These are phyloP conservation scores for Synergus umbraculus DNA, from an alignment of 2,888 invertebrate genomes.

Conservation along the genomic window DNA sequence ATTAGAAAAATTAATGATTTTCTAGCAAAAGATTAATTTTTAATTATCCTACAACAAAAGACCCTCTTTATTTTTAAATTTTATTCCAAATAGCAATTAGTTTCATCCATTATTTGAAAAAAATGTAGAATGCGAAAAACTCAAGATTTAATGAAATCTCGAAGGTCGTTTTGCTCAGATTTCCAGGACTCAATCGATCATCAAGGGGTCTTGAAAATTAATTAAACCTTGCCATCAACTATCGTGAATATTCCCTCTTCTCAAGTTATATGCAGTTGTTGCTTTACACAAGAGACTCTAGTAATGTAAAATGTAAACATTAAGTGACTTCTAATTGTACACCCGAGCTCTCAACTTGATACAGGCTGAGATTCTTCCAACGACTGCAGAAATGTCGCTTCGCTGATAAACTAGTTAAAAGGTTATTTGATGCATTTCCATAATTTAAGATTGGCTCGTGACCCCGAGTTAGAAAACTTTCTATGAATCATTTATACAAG, in stretches of 20 bases:
- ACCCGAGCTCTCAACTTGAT: constrained; percentile 1
- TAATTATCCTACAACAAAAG: background rate
- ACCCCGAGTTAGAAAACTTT: background rate
- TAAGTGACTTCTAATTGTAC: constrained; percentile 36
- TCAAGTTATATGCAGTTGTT: background rate
- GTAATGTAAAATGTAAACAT: constrained; percentile 23
- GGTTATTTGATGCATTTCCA: constrained; percentile 28
- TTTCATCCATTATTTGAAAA: background rate
- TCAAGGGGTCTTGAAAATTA: constrained; percentile 21
- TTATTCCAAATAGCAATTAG: background rate
- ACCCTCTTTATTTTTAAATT: background rate
- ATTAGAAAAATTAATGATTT: background rate
- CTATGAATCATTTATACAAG: background rate
- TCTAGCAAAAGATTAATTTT: background rate
- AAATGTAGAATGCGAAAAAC: constrained; percentile 5
- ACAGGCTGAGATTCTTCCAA: background rate
- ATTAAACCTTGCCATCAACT: constrained; percentile 6
- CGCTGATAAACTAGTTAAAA: constrained; percentile 24
- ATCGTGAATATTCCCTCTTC: constrained; percentile 13
- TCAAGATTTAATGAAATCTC: constrained; percentile 21
- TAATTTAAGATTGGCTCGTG: constrained; percentile 22
- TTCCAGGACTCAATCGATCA: constrained; percentile 18
- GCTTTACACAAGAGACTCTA: background rate
- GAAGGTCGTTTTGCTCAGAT: background rate
- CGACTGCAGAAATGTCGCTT: constrained; percentile 1